A percentile compares a stretch with the other conserved stretches of the same genome.
phyloP scores from a whole-genome alignment of 1,140 invertebrate genomes.

The Steinernema khuongi region DNA sequence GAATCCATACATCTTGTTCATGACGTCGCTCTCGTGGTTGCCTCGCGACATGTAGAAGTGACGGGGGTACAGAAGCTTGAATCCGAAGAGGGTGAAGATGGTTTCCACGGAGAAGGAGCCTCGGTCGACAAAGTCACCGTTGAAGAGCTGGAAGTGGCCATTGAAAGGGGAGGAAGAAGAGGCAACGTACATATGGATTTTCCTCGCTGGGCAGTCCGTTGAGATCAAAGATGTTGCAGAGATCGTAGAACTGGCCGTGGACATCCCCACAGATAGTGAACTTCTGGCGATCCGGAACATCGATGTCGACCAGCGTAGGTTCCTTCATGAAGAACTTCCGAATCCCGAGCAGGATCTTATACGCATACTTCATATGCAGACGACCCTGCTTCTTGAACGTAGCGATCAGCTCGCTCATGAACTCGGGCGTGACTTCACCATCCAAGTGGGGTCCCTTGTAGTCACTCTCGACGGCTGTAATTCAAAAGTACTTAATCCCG shows the following conservation, averaged over 20 bases:
- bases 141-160: conserved; percentile 70
- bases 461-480: conserved; percentile 74
- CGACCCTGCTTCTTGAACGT: conserved; percentile 85
- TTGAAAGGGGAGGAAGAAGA: not conserved
- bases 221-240: conserved; percentile 93
- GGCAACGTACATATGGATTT: conserved; percentile 77
- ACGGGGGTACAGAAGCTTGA: conserved; percentile 90
- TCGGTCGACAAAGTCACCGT: conserved; percentile 97
- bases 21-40: conserved; percentile 92
- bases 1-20: conserved; percentile 99
- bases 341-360: conserved; percentile 85
- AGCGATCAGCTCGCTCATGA: conserved; percentile 75
- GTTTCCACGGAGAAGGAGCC: conserved; percentile 99
- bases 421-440: conserved; percentile 70
- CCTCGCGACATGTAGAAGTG: conserved; percentile 96
- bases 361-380: conserved; percentile 92
- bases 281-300: conserved; percentile 75
- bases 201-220: conserved; percentile 87
- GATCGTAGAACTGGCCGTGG: conserved; percentile 96
- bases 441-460: conserved; percentile 86
- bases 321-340: conserved; percentile 76
- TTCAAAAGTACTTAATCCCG: conserved; percentile 13
- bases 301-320: conserved; percentile 82
- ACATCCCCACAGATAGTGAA: conserved; percentile 99
- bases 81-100: conserved; percentile 93